phyloP scores from a whole-genome alignment of 1,140 invertebrate genomes.

The Rhagoletis zephyria region DNA sequence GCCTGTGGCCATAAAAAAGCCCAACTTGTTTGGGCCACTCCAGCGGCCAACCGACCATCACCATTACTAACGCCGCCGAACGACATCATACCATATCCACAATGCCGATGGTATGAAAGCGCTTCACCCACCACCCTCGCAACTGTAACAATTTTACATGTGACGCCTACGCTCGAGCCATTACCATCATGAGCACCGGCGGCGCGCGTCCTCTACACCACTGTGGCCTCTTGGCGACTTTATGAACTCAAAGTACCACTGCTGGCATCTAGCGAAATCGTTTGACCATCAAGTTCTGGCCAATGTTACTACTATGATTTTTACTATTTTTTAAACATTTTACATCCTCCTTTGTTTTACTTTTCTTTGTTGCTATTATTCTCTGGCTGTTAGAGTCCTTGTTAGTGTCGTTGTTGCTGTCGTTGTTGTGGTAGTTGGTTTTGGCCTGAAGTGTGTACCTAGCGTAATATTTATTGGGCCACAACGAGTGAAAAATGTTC shows the following conservation, averaged over 20 bases:
- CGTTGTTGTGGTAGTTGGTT: constrained; percentile 43
- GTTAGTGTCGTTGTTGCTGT: neutral
- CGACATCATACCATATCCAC: neutral
- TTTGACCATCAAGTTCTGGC: constrained; percentile 27
- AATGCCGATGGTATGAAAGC: neutral
- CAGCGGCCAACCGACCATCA: constrained; percentile 61
- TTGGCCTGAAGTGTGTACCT: constrained; percentile 16
- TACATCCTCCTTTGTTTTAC: neutral
- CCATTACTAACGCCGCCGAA: constrained; percentile 36
- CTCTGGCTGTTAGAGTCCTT: neutral
- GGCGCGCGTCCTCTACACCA: neutral
- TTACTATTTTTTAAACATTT: constrained; percentile 42
- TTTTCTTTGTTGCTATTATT: constrained; percentile 26
- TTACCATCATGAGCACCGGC: neutral
- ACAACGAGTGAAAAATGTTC: constrained; percentile 73
- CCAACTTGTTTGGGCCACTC: constrained; percentile 62
- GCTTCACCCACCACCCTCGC: neutral
- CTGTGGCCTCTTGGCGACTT: neutral
- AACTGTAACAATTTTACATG: neutral
- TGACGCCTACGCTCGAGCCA: neutral
- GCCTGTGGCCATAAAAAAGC: constrained; percentile 73
- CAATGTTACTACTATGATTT: constrained; percentile 3
- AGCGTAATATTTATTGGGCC: constrained; percentile 72
- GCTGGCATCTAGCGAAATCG: constrained; percentile 32
- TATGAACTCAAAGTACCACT: constrained; percentile 17